Evolutionary conservation across 64 coral and sea anemone species (phyloP), one percentile per base, ranked within the genome.

Genomic region (Montipora capricornis): DNA sequence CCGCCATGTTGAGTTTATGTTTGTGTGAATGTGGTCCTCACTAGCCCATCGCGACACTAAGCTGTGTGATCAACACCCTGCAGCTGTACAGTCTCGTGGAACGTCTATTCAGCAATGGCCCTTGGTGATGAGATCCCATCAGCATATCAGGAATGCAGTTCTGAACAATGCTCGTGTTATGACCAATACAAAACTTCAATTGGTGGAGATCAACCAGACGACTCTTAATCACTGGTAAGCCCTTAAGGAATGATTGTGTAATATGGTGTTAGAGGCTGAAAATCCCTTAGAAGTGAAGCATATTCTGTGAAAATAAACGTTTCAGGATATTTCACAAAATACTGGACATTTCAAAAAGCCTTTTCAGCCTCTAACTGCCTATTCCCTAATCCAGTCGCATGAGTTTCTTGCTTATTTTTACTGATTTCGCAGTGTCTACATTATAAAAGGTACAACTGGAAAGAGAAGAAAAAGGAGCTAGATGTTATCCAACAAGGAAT

Each of bases 181-280:
- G 88, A 5, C n/a, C 6, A 64, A 78, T 19, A 90, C 81, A 5
- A 78, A 55, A 3, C 83, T 85, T 0, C 88, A 95, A 53, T 59
- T 95, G 79, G 81, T 84, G 5, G 79, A 90, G 13, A 73, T 90
- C 73, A 95, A 95, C 74, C 73, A 90, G 49, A 79, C 51, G 24
- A 87, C 80, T 6, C 44, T 95, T 22, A 44, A 20, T 11, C 75
- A 89, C 8, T 89, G 87, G 74, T 89, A 78, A 14, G 12, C 37
- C 52, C 5, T 55, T 55, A 6, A 55, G 52, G 52, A 6, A 6
- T 55, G 5, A 55, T 55, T 55, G 52, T 55, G 52, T 55, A 55
- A 55, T 5, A 55, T 5, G 52, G 52, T 55, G 52, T 55, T 55
- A 55, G 52, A 6, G 52, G 52, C 52, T 55, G 5, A 55, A 55